Conservation (phyloP, 1,140 invertebrate species). For the Leptonema lineaticorne region DNA sequence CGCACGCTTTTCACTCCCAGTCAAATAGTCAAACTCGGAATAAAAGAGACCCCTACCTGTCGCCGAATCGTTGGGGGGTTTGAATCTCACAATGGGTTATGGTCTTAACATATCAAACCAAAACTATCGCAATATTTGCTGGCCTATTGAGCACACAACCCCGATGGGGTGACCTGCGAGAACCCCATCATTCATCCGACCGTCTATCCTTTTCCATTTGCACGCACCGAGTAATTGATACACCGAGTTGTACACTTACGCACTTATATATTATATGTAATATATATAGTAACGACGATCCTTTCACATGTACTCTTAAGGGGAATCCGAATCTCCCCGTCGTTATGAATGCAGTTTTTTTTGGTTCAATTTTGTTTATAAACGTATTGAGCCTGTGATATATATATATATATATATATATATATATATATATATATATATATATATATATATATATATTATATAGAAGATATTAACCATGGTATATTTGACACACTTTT, state of each 20-base stretch:
- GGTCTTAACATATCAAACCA: constrained; percentile 26
- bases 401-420: too few species aligned
- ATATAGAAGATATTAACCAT: too few species aligned
- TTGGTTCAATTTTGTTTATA: too few species aligned
- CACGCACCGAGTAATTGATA: constrained; percentile 24
- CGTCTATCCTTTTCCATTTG: constrained; percentile 10
- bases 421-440: too few species aligned
- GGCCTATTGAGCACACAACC: constrained; percentile 23
- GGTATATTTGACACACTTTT: too few species aligned
- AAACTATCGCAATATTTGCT: constrained; percentile 33
- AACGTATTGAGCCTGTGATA: too few species aligned
- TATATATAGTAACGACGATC: neutral
- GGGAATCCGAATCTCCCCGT: neutral
- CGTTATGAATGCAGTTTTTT: too few species aligned
- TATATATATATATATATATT: too few species aligned
- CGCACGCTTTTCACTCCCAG: constrained; percentile 16
- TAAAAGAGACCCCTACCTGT: constrained; percentile 17
- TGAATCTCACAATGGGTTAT: constrained; percentile 1
- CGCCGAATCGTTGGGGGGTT: neutral
- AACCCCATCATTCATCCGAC: neutral
- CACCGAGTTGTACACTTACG: neutral
- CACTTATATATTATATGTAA: too few species aligned
- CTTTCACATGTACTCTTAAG: neutral
- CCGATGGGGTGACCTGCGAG: neutral
- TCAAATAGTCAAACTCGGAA: constrained; percentile 28